Percentiles rank a stretch among this genome's conserved stretches.
Evolutionary conservation across 2,888 invertebrate genomes (phyloP).

Genomic region (Seira musarum): DNA sequence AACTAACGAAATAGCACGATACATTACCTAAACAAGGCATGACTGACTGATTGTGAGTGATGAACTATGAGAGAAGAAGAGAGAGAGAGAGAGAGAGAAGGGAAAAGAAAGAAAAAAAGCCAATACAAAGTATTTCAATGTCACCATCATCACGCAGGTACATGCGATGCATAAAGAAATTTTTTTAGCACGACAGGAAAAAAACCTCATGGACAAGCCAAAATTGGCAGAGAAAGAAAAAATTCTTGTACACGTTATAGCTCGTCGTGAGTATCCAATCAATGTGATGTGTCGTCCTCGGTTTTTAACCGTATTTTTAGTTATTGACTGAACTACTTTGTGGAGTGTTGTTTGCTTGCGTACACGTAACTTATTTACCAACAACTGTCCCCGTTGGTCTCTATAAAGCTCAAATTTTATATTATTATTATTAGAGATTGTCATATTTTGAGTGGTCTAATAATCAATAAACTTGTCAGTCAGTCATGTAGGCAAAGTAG

Average conservation of each 20-base stretch:
- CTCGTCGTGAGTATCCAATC: background rate
- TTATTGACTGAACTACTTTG: no score
- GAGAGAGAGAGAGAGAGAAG: no score
- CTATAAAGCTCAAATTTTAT: background rate
- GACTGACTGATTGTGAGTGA: no score
- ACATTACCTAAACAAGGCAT: background rate
- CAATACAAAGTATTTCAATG: background rate
- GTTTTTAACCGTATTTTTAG: background rate
- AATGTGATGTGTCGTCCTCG: background rate
- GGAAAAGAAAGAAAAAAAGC: background rate
- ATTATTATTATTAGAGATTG: slow-evolving; percentile 28
- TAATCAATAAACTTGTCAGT: slow-evolving; percentile 36
- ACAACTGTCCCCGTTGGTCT: background rate
- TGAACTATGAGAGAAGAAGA: background rate
- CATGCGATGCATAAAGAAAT: background rate
- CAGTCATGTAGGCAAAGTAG: background rate
- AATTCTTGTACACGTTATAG: background rate
- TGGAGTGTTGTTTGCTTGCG: background rate
- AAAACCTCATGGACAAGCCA: background rate
- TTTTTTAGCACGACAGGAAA: background rate
- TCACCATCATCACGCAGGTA: background rate
- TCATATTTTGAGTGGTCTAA: slow-evolving; percentile 29
- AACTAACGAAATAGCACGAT: no score
- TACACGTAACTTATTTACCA: background rate
- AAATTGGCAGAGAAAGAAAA: background rate